A percentile compares a stretch with the other conserved stretches of the same genome.
These are phyloP conservation scores for Agriopis marginaria DNA, from an alignment of 2,888 invertebrate species.

Conservation along the genomic window DNA sequence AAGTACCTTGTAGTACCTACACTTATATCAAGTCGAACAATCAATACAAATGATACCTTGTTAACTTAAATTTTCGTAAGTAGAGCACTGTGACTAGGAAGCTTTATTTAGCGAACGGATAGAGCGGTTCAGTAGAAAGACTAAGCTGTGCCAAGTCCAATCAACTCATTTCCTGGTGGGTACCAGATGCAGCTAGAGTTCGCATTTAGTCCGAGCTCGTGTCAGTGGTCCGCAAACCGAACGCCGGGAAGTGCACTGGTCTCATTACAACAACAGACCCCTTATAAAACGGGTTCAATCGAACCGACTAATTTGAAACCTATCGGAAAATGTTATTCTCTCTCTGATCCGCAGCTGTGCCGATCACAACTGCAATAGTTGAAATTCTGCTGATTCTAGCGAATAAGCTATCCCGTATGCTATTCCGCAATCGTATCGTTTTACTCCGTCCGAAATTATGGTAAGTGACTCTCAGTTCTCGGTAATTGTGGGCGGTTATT, in stretches of 20 bases:
- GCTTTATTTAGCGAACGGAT: conserved; percentile 44
- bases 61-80: conserved; percentile 20
- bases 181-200: conserved; percentile 56
- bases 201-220: conserved; percentile 58
- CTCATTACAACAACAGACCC: conserved; percentile 60
- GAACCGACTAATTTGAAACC: conserved; percentile 64
- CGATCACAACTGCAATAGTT: conserved; percentile 53
- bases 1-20: neutral
- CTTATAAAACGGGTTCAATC: conserved; percentile 60
- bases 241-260: conserved; percentile 60
- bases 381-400: conserved; percentile 54
- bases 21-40: neutral
- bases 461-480: conserved; percentile 64
- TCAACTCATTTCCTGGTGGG: conserved; percentile 66
- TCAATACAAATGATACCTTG: neutral
- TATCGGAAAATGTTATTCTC: conserved; percentile 60
- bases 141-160: conserved; percentile 67
- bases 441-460: conserved; percentile 62
- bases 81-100: conserved; percentile 24
- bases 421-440: conserved; percentile 65
- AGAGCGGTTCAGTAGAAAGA: conserved; percentile 61
- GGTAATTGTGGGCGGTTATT: conserved; percentile 52
- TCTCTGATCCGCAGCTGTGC: conserved; percentile 55
- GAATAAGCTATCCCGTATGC: conserved; percentile 60
- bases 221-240: conserved; percentile 56